Conservation (phyloP, 2,113 vertebrate genomes). For the Nyctibius bracteatus region DNA sequence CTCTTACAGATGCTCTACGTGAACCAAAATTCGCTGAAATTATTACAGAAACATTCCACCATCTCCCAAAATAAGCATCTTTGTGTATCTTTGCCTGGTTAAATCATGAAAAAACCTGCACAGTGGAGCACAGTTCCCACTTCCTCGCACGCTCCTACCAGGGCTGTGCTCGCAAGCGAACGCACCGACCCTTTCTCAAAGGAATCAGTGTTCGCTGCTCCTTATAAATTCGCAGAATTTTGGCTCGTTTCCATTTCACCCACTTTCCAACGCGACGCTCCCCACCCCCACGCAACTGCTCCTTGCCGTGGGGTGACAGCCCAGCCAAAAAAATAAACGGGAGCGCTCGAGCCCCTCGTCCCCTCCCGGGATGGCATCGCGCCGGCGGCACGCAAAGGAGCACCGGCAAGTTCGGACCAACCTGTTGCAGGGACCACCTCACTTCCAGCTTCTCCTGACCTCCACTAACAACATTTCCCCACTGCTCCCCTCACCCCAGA, state of each 20-base stretch:
- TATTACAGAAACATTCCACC: slow-evolving; percentile 40
- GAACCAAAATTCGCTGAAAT: slow-evolving; percentile 34
- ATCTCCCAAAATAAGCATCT: slow-evolving; percentile 44
- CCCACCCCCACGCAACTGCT: slow-evolving; percentile 23
- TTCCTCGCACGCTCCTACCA: slow-evolving; percentile 8
- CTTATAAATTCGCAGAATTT: slow-evolving; percentile 18
- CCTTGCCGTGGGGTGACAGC: neutral
- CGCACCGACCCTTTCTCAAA: slow-evolving; percentile 7
- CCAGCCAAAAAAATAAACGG: neutral
- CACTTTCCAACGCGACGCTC: slow-evolving; percentile 30
- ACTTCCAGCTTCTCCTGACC: neutral
- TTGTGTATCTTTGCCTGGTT: slow-evolving; percentile 16
- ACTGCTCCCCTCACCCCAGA: neutral
- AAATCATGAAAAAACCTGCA: neutral
- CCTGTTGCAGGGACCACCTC: neutral
- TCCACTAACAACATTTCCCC: accelerated
- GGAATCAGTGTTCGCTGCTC: slow-evolving; percentile 30
- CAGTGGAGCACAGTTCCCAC: slow-evolving; percentile 4
- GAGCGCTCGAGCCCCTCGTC: neutral
- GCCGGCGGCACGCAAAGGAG: neutral
- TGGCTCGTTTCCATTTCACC: slow-evolving; percentile 28
- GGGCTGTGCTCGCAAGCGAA: neutral
- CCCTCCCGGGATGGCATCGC: neutral
- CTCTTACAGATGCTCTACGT: slow-evolving; percentile 39
- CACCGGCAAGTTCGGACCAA: neutral